Percentiles rank a stretch among this genome's conserved stretches.
Evolutionary conservation across 2,888 invertebrate genomes (phyloP).

Genomic region (Cheilosia urbana): DNA sequence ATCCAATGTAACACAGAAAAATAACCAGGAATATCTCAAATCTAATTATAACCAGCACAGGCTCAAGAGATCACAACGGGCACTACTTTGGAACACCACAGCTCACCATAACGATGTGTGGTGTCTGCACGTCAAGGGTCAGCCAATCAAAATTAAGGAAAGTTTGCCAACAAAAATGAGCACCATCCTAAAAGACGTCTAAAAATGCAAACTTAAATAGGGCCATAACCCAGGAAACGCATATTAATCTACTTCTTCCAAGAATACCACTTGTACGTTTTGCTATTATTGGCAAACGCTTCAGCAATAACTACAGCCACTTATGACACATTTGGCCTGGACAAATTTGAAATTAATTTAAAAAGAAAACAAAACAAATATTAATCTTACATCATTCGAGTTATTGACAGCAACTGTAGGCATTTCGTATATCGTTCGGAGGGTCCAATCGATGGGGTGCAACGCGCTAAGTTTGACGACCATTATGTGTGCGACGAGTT

Average conservation of each 20-base stretch:
- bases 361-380: conserved; percentile 19
- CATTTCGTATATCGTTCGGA: conserved; percentile 74
- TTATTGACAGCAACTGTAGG: conserved; percentile 76
- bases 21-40: conserved; percentile 26
- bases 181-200: background rate
- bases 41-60: conserved; percentile 45
- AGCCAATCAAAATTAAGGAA: conserved; percentile 5
- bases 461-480: conserved; percentile 75
- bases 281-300: conserved; percentile 32
- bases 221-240: conserved; percentile 54
- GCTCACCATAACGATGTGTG: conserved; percentile 3
- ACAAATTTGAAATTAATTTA: conserved; percentile 6
- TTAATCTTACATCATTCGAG: conserved; percentile 74
- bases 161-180: conserved; percentile 28
- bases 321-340: conserved; percentile 10
- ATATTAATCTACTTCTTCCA: conserved; percentile 17
- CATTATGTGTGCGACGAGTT: conserved; percentile 62
- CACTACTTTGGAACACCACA: conserved; percentile 38
- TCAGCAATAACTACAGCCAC: conserved; percentile 18
- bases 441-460: conserved; percentile 73
- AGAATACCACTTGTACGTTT: conserved; percentile 29
- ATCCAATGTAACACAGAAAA: conserved; percentile 46
- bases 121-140: conserved; percentile 34
- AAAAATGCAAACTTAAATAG: conserved; percentile 23
- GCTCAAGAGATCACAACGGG: conserved; percentile 6